Evolutionary conservation across 2,888 invertebrate genomes (phyloP), one percentile per base, ranked within the genome.

Genomic region (Melinaea marsaeus): DNA sequence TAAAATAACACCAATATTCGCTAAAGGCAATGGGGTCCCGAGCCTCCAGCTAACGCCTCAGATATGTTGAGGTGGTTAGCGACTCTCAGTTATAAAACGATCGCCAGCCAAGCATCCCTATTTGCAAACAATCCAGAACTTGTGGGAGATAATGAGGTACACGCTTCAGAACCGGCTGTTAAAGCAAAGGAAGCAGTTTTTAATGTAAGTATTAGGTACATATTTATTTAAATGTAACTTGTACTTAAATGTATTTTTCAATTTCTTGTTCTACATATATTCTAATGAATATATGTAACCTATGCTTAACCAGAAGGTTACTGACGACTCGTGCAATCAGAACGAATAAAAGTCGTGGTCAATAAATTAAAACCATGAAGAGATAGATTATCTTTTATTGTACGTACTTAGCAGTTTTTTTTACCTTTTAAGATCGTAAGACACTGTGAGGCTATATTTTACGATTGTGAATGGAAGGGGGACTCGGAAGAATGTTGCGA

Each of bases 391-490:
- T 22, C 22, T 22, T 22, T 22, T 22, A 22, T 22, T 22, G 7
- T 5, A 9, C 11, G 7, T 9, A 42, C 3, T 11, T 9, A 42
- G 9, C 3, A 9, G 3, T 9, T 9, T 9, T 9, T 42, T 9
- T 42, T 9, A 42, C 11, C 42, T 42, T 42, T 42, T 13, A 70
- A 94, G 93, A 85, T 94, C 57, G 92, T 92, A 60, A 86, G 90
- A 47, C 91, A 86, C 51, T 95, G 95, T 72, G 93, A 94, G 69
- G 88, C 92, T 9, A 77, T 93, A 47, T 91, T 95, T 62, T 84
- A 87, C 46, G 90, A 91, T 35, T 95, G 95, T 75, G 91, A 91
- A 71, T 95, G 93, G 89, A 94, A 95, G 74, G 93, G 93, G n/a
- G 92, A 93, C 72, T 83, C 89, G 0, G 92, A 93, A 64, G 89